Conservation (phyloP, 2,888 invertebrate species). For the Cryptosula pallasiana region DNA sequence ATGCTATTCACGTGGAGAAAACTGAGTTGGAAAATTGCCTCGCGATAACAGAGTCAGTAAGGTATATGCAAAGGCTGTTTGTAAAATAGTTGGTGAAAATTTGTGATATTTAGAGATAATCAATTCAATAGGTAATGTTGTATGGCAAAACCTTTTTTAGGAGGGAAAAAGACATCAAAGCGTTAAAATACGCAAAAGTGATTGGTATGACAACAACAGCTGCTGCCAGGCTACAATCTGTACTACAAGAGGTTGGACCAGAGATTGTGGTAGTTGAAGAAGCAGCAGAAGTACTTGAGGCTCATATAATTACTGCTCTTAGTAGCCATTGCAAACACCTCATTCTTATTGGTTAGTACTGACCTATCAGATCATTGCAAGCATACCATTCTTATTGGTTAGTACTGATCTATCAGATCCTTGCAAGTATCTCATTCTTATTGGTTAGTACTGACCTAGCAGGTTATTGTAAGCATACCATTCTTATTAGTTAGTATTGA, state of each 20-base stretch:
- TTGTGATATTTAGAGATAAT: too few species aligned
- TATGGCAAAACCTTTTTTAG: too few species aligned
- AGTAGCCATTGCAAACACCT: slow-evolving; percentile 31
- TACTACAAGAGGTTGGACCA: slow-evolving; percentile 29
- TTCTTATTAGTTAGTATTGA: background rate
- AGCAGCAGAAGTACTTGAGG: slow-evolving; percentile 34
- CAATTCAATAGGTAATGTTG: too few species aligned
- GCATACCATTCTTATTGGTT: background rate
- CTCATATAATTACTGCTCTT: slow-evolving; percentile 32
- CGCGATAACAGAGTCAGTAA: too few species aligned
- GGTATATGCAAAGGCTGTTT: too few species aligned
- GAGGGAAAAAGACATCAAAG: slow-evolving; percentile 24
- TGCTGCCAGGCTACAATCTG: slow-evolving; percentile 28
- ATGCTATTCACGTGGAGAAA: too few species aligned
- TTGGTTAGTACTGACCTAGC: background rate
- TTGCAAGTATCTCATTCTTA: background rate
- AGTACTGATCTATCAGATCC: background rate
- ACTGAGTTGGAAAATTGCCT: too few species aligned
- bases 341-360: slow-evolving; percentile 54
- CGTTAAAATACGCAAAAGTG: slow-evolving; percentile 27
- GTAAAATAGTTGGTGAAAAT: too few species aligned
- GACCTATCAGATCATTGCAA: background rate
- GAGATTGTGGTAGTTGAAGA: slow-evolving; percentile 32
- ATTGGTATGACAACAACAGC: slow-evolving; percentile 34
- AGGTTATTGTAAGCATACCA: background rate